phyloP scores from a whole-genome alignment of 2,797 vertebrate species.

The Gallinago nigripennis region DNA sequence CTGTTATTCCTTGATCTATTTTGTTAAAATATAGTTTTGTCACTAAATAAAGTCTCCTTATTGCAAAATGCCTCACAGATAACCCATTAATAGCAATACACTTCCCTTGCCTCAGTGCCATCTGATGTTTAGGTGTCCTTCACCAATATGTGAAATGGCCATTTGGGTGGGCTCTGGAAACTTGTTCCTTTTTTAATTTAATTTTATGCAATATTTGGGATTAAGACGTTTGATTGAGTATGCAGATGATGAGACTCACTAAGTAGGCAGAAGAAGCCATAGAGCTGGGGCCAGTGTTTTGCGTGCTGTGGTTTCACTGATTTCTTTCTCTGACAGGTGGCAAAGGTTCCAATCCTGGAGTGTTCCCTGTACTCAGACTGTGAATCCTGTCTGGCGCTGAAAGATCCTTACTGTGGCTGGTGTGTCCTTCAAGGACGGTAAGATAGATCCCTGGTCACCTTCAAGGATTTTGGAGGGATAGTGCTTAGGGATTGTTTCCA shows the following conservation, averaged over 20 bases:
- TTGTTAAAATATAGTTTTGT: background rate
- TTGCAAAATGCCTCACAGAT: background rate
- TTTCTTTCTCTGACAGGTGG: conserved; percentile 79
- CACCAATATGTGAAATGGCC: background rate
- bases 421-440: conserved; percentile 94
- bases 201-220: background rate
- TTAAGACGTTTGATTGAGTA: background rate
- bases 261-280: background rate
- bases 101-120: background rate
- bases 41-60: background rate
- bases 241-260: background rate
- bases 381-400: conserved; percentile 86
- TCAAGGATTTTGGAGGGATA: background rate
- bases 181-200: background rate
- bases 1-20: background rate
- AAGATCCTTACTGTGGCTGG: conserved; percentile 97
- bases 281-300: background rate
- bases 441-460: conserved; percentile 64
- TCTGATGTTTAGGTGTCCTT: background rate
- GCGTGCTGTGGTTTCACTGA: background rate
- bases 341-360: conserved; percentile 91
- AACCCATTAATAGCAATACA: background rate
- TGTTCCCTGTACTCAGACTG: conserved; percentile 89
- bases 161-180: background rate
- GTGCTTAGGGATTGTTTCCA: background rate